Conservation (phyloP, 2,888 invertebrate genomes). For the Eupeodes luniger region DNA sequence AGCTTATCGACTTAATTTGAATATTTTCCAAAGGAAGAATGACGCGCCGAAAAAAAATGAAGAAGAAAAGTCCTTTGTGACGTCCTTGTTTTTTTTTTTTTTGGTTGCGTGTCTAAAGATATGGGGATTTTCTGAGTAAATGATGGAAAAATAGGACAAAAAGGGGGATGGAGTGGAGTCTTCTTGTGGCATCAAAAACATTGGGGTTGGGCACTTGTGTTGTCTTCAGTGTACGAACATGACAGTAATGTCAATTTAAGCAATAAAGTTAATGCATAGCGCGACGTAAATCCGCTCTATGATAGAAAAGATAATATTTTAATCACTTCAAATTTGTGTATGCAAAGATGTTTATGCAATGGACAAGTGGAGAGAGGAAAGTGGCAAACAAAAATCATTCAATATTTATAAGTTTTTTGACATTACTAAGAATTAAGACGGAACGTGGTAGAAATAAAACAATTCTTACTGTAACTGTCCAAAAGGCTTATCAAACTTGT, state of each 20-base stretch:
- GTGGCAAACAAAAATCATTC: not conserved
- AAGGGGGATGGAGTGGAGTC: conserved; percentile 10
- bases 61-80: conserved; percentile 60
- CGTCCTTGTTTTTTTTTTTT: conserved; percentile 45
- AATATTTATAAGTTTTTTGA: too few relatives aligned
- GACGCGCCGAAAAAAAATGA: conserved; percentile 52
- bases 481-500: too few relatives aligned
- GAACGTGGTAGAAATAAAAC: too few relatives aligned
- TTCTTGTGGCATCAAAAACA: conserved; percentile 13
- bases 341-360: not conserved
- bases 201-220: conserved; percentile 58
- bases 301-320: conserved; percentile 68
- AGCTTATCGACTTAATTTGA: conserved; percentile 81
- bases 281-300: conserved; percentile 58
- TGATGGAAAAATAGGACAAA: conserved; percentile 43
- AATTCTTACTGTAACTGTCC: too few relatives aligned
- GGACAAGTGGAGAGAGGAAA: not conserved
- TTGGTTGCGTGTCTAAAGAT: conserved; percentile 48
- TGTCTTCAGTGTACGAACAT: conserved; percentile 59
- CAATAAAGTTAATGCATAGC: conserved; percentile 72
- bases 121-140: conserved; percentile 52
- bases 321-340: conserved; percentile 56
- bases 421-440: too few relatives aligned
- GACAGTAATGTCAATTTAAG: conserved; percentile 72
- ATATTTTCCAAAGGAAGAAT: conserved; percentile 64